These are phyloP conservation scores for Lissocephala sabroskyi DNA, from an alignment of 2,888 invertebrate species.

Conservation along the genomic window DNA sequence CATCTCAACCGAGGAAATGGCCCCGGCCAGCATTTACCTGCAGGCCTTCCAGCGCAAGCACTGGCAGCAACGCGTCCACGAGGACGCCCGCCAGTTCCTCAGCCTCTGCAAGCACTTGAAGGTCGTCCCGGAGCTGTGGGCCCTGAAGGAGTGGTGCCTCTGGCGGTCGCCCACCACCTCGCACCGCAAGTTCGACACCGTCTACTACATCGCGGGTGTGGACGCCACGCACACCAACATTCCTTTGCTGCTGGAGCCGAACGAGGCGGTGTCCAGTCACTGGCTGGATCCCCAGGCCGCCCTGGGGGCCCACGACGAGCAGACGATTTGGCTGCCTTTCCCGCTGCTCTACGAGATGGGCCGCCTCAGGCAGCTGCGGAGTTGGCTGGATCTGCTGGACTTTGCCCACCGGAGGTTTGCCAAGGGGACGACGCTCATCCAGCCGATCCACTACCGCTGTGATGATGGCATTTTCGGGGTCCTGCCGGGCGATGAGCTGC, in stretches of 20 bases:
- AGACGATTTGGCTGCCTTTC: conserved; percentile 75
- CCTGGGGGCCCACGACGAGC: conserved; percentile 35
- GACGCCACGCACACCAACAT: conserved; percentile 25
- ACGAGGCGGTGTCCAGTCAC: conserved; percentile 40
- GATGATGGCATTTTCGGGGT: conserved; percentile 76
- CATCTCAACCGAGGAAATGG: conserved; percentile 46
- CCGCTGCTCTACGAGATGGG: conserved; percentile 85
- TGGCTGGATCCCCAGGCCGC: conserved; percentile 39
- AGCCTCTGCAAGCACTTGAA: conserved; percentile 79
- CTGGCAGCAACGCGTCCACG: conserved; percentile 77
- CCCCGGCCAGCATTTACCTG: conserved; percentile 68
- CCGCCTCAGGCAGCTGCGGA: conserved; percentile 75
- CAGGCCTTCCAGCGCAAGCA: conserved; percentile 74
- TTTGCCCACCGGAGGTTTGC: conserved; percentile 76
- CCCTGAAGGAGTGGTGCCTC: conserved; percentile 86
- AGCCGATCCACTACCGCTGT: conserved; percentile 75
- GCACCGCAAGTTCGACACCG: conserved; percentile 53
- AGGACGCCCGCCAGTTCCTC: conserved; percentile 74
- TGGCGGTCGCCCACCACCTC: conserved; percentile 82
- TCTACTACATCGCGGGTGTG: conserved; percentile 49
- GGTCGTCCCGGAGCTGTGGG: conserved; percentile 86
- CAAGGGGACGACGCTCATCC: conserved; percentile 74
- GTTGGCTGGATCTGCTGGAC: conserved; percentile 75
- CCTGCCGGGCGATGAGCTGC: conserved; percentile 77
- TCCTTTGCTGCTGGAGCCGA: conserved; percentile 49